A percentile compares a stretch with the other conserved stretches of the same genome.
phyloP scores from a whole-genome alignment of 1,140 invertebrate species.

The Protaetia brevitarsis region DNA sequence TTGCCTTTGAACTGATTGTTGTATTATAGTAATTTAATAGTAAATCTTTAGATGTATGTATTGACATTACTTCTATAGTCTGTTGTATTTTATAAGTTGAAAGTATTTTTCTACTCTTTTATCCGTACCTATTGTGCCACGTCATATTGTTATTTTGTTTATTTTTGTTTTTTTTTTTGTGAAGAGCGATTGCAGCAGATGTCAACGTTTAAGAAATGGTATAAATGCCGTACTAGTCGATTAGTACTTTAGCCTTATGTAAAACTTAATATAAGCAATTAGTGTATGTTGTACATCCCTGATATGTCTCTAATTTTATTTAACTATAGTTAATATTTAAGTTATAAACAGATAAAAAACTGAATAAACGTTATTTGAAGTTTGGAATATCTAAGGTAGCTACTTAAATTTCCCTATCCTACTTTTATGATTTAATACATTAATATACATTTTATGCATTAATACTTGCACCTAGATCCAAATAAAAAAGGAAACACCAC shows the following conservation, averaged over 20 bases:
- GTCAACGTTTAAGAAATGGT: background rate
- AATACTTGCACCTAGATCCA: no score
- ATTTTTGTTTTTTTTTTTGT: constrained; percentile 15
- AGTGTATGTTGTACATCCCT: background rate
- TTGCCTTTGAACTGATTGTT: background rate
- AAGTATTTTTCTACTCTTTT: constrained; percentile 9
- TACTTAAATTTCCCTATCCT: no score
- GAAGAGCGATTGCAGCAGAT: background rate
- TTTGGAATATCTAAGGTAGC: no score
- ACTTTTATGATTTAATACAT: no score
- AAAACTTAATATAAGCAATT: background rate
- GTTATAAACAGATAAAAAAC: background rate
- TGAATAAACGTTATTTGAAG: background rate
- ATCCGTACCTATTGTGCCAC: constrained; percentile 7
- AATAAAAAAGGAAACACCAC: no score
- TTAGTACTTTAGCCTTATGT: background rate
- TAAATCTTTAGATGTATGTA: background rate
- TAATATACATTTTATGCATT: no score
- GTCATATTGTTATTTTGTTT: constrained; percentile 8
- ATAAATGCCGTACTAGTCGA: constrained; percentile 11
- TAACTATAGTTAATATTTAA: background rate
- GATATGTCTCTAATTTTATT: background rate
- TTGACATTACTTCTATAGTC: background rate
- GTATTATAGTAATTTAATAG: constrained; percentile 14
- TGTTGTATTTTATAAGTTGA: background rate